These are phyloP conservation scores for Pristionchus entomophagus DNA, from an alignment of 2,888 invertebrate species.

Conservation along the genomic window DNA sequence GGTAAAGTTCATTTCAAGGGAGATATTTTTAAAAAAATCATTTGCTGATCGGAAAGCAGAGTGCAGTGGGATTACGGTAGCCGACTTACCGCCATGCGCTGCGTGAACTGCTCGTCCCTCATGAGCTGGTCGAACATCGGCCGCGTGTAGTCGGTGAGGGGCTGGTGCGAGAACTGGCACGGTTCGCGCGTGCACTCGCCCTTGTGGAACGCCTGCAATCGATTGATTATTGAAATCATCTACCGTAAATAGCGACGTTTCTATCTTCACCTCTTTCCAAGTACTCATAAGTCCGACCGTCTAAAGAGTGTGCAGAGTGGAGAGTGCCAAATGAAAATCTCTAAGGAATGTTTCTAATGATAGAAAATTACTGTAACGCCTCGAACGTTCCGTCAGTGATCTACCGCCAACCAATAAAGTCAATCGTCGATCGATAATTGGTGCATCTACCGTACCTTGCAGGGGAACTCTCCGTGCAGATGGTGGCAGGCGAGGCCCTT, in stretches of 20 bases:
- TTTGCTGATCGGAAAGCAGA: not conserved
- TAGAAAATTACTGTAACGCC: no score
- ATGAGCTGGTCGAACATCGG: constrained; percentile 70
- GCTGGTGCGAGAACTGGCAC: constrained; percentile 73
- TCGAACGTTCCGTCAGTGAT: no score
- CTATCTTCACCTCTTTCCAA: no score
- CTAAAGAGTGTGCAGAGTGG: no score
- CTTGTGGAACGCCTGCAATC: constrained; percentile 68
- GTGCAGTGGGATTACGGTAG: not conserved
- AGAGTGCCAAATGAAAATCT: no score
- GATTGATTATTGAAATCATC: no score
- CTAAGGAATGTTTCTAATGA: no score
- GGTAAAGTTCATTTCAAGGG: no score
- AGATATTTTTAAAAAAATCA: no score
- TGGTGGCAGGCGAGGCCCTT: constrained; percentile 66
- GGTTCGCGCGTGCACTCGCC: constrained; percentile 70
- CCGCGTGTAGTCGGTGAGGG: constrained; percentile 72
- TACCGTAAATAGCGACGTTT: no score
- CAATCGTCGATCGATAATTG: not conserved
- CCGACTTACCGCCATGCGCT: constrained; percentile 10
- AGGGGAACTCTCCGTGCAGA: constrained; percentile 75
- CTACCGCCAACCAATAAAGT: no score
- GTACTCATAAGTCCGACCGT: no score
- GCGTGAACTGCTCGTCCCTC: constrained; percentile 51
- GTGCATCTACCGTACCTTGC: constrained; percentile 53